Evolutionary conservation across 1,140 invertebrate genomes (phyloP), one percentile per base, ranked within the genome.

Genomic region (Solen grandis): DNA sequence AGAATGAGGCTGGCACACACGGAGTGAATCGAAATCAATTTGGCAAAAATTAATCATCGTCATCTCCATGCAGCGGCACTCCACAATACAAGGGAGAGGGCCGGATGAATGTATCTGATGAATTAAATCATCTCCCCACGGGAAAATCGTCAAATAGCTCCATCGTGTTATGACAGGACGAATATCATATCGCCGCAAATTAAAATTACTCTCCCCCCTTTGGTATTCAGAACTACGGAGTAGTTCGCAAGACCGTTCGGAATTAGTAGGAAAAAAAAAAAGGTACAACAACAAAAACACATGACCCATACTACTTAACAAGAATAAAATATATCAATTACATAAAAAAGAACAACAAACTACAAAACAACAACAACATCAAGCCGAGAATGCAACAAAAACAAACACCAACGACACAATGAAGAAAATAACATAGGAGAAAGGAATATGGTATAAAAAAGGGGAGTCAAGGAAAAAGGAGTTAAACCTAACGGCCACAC

Each of bases 111-210:
- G 31, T 38, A 35, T 65, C 55, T 76, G 74, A 76, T 76, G 74
- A 76, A 76, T 76, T 76, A 76, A 76, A 76, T 55, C 74, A 10
- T 22, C 33, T 35, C 66, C 74, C 74, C 33, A 50, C 38, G 46
- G 74, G 74, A 63, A 29, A 46, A 35, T 76, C 66, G 74, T 76
- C 74, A 76, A 76, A 76, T 29, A 66, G 46, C 36, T 27, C 60
- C 16, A 33, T 33, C 46, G 41, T 66, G 66, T 76, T 76, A 76
- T 76, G 74, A 76, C 74, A 76, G 74, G 57, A 76, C 62, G 74
- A 76, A 76, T 76, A 76, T 76, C 60, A 76, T 66, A 76, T 76
- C 74, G 59, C 41, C 29, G 41, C 74, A 66, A 52, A 76, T 76
- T 55, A 76, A 65, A 66, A 66, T 38, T 46, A 46, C 59, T 55